A percentile compares a stretch with the other conserved stretches of the same genome.
phyloP scores from a whole-genome alignment of 1,140 invertebrate genomes.

The Pectinophora gossypiella region DNA sequence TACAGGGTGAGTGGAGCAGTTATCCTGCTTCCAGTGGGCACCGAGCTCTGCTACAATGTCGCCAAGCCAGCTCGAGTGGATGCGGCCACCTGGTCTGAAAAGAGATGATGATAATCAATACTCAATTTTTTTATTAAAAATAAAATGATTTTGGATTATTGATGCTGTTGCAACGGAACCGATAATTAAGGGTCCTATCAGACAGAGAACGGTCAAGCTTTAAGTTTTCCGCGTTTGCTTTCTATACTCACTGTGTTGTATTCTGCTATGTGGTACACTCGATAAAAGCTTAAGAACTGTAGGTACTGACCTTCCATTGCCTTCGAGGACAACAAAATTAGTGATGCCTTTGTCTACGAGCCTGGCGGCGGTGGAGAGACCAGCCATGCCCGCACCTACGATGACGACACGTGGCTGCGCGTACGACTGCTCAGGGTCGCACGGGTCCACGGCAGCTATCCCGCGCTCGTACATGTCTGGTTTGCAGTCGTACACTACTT shows the following conservation, averaged over 20 bases:
- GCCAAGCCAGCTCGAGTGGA: conserved; percentile 82
- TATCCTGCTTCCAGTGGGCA: conserved; percentile 76
- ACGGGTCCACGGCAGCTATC: conserved; percentile 41
- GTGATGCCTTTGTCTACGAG: conserved; percentile 78
- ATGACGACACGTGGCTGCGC: conserved; percentile 80
- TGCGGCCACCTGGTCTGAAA: conserved; percentile 77
- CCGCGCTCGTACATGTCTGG: conserved; percentile 46
- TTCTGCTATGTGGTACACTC: too few relatives aligned
- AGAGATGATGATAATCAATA: not conserved
- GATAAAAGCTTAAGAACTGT: too few relatives aligned
- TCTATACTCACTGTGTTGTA: too few relatives aligned
- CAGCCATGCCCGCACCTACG: conserved; percentile 83
- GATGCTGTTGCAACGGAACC: too few relatives aligned
- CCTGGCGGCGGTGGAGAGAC: conserved; percentile 80
- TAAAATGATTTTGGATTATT: too few relatives aligned
- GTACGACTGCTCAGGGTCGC: conserved; percentile 54
- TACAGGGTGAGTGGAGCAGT: conserved; percentile 77
- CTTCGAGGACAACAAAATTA: conserved; percentile 81
- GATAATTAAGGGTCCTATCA: too few relatives aligned
- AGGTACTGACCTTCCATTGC: conserved; percentile 80
- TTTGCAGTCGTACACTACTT: conserved; percentile 32
- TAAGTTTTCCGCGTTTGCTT: too few relatives aligned
- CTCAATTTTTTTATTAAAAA: not conserved
- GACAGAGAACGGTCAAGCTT: too few relatives aligned
- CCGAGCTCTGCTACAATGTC: conserved; percentile 82